These are phyloP conservation scores for Psylliodes chrysocephalus DNA, from an alignment of 2,888 invertebrate genomes.

Conservation along the genomic window DNA sequence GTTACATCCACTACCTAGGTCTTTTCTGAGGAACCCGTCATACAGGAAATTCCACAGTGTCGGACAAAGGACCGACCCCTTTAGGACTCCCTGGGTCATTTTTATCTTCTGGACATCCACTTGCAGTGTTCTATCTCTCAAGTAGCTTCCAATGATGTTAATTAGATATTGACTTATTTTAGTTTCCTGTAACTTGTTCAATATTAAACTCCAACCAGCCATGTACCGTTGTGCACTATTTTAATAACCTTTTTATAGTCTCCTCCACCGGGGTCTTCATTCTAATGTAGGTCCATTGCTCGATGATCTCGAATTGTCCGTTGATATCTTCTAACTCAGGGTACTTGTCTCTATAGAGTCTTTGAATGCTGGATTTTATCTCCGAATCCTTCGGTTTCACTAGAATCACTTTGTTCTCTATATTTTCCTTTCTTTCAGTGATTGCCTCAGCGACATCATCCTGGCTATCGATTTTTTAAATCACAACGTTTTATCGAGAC, in stretches of 20 bases:
- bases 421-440: no score
- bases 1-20: neutral
- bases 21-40: conserved; percentile 12
- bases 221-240: no score
- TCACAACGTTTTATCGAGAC: no score
- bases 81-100: conserved; percentile 22
- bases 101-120: neutral
- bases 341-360: no score
- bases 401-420: no score
- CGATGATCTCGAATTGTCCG: neutral
- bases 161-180: neutral
- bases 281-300: neutral
- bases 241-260: no score
- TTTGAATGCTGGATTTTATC: no score
- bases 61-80: conserved; percentile 25
- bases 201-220: neutral
- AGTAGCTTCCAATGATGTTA: neutral
- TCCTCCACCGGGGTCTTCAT: no score
- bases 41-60: conserved; percentile 25
- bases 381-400: no score
- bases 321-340: no score
- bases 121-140: neutral
- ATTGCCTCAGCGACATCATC: no score
- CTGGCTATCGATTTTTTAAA: no score
- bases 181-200: neutral